These are phyloP conservation scores for Trachymyrmex cornetzi DNA, from an alignment of 1,140 invertebrate species.

Conservation along the genomic window DNA sequence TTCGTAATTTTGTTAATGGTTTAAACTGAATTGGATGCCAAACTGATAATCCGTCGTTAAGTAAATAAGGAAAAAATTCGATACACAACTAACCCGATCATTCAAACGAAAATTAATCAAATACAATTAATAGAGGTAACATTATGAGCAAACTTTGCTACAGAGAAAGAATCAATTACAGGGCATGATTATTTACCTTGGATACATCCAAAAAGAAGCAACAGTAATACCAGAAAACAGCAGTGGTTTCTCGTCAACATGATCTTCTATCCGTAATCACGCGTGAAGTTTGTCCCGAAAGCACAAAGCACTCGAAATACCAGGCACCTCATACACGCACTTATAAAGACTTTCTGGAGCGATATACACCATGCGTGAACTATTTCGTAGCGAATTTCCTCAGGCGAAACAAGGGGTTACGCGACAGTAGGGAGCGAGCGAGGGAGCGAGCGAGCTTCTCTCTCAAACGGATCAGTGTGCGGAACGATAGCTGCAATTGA, in stretches of 20 bases:
- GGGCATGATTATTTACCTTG: constrained; percentile 17
- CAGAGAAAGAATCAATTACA: not conserved
- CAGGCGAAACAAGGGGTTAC: not conserved
- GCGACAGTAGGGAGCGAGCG: not conserved
- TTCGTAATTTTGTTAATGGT: not conserved
- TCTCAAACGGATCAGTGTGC: constrained; percentile 22
- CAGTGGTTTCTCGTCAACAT: constrained; percentile 27
- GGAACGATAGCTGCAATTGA: constrained; percentile 12
- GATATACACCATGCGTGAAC: constrained; percentile 18
- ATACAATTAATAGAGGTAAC: not conserved
- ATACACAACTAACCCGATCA: not conserved
- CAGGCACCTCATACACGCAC: constrained; percentile 41
- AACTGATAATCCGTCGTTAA: not conserved
- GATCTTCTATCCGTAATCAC: constrained; percentile 44
- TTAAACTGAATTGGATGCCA: not conserved
- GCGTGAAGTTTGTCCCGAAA: constrained; percentile 40
- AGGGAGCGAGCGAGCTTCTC: not conserved
- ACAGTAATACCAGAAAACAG: not conserved
- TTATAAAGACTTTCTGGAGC: constrained; percentile 21
- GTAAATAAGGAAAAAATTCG: not conserved
- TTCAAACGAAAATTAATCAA: not conserved
- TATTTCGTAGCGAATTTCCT: constrained; percentile 8
- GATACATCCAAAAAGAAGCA: constrained; percentile 24
- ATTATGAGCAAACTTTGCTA: not conserved
- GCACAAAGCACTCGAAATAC: constrained; percentile 36